Percentiles rank a stretch among this genome's conserved stretches.
Evolutionary conservation across 2,888 invertebrate genomes (phyloP).

Genomic region (Anorthoa munda): DNA sequence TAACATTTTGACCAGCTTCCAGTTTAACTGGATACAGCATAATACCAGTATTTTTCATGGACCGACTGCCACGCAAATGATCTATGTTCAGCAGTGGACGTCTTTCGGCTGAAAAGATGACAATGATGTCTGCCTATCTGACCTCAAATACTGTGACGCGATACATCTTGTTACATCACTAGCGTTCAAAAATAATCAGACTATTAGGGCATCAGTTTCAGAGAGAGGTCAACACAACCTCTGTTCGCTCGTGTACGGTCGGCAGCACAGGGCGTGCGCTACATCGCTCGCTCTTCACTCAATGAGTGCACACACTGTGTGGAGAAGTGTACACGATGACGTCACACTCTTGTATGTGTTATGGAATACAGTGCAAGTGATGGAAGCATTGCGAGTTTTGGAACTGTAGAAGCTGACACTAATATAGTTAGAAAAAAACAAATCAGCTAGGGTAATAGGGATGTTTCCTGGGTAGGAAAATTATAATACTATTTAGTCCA

Average conservation of each 20-base stretch:
- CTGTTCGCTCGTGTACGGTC: not conserved
- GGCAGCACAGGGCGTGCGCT: constrained; percentile 26
- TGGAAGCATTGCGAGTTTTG: not conserved
- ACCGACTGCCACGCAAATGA: no score
- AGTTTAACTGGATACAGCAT: not conserved
- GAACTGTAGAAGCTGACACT: no score
- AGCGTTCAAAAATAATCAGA: constrained; percentile 40
- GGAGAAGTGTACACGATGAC: constrained; percentile 24
- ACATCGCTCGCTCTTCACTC: constrained; percentile 12
- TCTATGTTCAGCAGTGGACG: no score
- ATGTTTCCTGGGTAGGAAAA: no score
- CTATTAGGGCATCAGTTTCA: constrained; percentile 16
- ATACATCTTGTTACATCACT: constrained; percentile 4
- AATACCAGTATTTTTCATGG: no score
- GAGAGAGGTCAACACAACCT: constrained; percentile 25
- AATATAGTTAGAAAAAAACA: no score
- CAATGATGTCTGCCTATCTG: no score
- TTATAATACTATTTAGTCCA: no score
- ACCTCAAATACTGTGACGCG: not conserved
- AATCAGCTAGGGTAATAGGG: no score
- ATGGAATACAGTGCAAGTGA: not conserved
- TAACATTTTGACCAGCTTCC: not conserved
- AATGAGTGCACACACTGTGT: constrained; percentile 5
- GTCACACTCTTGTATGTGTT: constrained; percentile 13
- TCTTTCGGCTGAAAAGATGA: no score